phyloP scores from a whole-genome alignment of 2,113 vertebrate species.

The Stictonetta naevosa region DNA sequence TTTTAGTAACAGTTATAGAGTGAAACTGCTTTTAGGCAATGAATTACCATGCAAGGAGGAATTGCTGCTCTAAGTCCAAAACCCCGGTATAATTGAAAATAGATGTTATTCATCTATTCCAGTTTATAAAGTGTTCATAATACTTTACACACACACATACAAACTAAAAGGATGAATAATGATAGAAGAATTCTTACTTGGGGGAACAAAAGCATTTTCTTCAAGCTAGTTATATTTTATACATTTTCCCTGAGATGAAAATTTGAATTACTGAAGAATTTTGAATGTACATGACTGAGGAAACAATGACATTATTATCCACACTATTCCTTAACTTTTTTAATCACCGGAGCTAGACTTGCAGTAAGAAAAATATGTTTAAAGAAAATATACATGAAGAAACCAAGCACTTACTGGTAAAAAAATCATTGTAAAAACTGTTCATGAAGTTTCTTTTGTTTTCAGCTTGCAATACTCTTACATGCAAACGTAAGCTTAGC shows the following conservation, averaged over 20 bases:
- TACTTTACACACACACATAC: neutral
- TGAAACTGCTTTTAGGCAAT: constrained; percentile 16
- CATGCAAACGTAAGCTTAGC: neutral
- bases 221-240: neutral
- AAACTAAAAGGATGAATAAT: neutral
- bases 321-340: neutral
- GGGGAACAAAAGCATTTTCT: neutral
- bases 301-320: neutral
- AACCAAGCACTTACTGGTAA: neutral
- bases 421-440: neutral
- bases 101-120: neutral
- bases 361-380: neutral
- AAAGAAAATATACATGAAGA: neutral
- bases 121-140: neutral
- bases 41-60: neutral
- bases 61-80: neutral
- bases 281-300: neutral
- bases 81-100: neutral
- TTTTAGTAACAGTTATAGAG: neutral
- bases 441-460: neutral
- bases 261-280: neutral
- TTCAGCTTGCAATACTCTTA: neutral
- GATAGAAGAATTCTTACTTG: neutral
- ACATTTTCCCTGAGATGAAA: neutral
- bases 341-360: neutral